Evolutionary conservation across 2,113 vertebrate genomes (phyloP), one percentile per base, ranked within the genome.

Genomic region (Chauna torquata): DNA sequence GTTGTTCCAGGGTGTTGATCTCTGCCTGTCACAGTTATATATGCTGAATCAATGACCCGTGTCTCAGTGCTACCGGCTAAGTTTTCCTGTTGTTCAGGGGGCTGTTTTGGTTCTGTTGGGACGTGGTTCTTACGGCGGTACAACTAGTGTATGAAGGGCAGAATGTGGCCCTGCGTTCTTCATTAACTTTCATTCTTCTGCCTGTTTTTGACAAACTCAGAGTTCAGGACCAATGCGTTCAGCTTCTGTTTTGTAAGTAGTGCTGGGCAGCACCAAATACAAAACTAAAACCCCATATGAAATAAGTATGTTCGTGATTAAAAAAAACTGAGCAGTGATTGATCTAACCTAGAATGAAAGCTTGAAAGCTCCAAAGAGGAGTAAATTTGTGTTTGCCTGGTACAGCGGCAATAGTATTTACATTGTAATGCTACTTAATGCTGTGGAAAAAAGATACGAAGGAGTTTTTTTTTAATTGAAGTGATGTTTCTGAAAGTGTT

Each of bases 111-210:
- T 68, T 71, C 58, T 83, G 49, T 9, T 16, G 8, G 34, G 36
- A 17, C 28, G 23, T 4, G 4, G 6, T 19, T 49, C 18, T 59
- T 5, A 1, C 6, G 25, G 7, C 52, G 14, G 18, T 11, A 13
- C 65, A 42, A 1, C 14, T 68, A 17, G 1, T 38, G 70, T 24
- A 6, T 20, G 16, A 69, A 49, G 14, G 58, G 18, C 23, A 62
- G 66, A 12, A 1, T 14, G 1, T 45, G 50, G 38, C 38, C 45
- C 36, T 17, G 0, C 0, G 1, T n/a, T 78, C 59, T n/a, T 42
- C 11, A 20, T 14, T 45, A 17, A 32, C 3, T 0, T 23, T 50
- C 0, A 0, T 78, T 92, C 81, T 78, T 77, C 50, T 84, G 2
- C 24, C 42, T 22, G 0, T 66, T 78, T 38, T 50, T 74, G 27